phyloP scores from a whole-genome alignment of 2,888 invertebrate species.

The Phyllotreta cruciferae region DNA sequence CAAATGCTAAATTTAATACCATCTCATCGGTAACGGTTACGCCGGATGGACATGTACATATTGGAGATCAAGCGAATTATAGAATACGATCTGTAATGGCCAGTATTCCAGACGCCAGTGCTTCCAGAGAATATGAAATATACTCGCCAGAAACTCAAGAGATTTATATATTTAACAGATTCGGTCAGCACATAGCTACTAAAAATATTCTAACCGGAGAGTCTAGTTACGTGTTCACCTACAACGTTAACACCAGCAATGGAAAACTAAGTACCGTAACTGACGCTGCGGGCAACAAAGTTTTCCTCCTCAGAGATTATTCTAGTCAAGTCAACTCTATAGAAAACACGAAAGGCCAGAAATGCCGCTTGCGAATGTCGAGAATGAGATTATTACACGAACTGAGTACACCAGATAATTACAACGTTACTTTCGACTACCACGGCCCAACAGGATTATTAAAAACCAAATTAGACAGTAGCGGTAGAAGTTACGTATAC shows the following conservation, averaged over 20 bases:
- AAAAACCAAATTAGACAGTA: conserved; percentile 87
- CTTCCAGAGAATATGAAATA: conserved; percentile 88
- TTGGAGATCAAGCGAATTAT: conserved; percentile 94
- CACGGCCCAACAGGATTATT: conserved; percentile 89
- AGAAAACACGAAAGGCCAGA: conserved; percentile 92
- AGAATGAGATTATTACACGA: conserved; percentile 92
- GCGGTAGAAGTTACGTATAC: conserved; percentile 90
- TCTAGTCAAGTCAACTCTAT: conserved; percentile 91
- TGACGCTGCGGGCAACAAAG: conserved; percentile 90
- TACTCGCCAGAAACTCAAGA: conserved; percentile 96
- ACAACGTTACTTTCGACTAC: conserved; percentile 93
- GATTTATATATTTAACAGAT: conserved; percentile 90
- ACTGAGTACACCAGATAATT: conserved; percentile 89
- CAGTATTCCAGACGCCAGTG: conserved; percentile 85
- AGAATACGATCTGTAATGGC: conserved; percentile 88
- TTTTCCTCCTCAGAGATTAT: conserved; percentile 82
- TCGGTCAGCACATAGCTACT: conserved; percentile 94
- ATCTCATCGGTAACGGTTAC: conserved; percentile 92
- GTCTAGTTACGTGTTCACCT: conserved; percentile 91
- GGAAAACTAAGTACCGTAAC: conserved; percentile 94
- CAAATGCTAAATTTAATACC: conserved; percentile 92
- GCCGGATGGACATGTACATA: conserved; percentile 92
- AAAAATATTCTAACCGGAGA: conserved; percentile 95
- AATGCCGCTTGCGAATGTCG: conserved; percentile 89
- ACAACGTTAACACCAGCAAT: conserved; percentile 95